These are phyloP conservation scores for Gadus macrocephalus DNA, from an alignment of 2,113 vertebrate genomes.

Conservation along the genomic window DNA sequence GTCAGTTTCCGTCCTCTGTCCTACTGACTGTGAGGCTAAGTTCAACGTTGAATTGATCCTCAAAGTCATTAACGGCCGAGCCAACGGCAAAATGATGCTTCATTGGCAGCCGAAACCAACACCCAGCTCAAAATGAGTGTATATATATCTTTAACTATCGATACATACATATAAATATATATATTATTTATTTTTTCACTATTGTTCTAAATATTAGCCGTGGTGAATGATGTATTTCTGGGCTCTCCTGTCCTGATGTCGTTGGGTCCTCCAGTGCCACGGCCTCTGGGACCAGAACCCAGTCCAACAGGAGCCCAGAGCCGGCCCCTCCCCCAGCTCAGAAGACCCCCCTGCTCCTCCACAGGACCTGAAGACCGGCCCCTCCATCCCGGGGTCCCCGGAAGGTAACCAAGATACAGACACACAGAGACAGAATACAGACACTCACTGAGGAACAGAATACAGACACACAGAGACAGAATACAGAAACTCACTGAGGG, in stretches of 20 bases:
- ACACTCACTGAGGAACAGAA: neutral
- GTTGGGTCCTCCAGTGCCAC: constrained; percentile 74
- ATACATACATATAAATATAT: no score
- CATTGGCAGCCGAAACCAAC: no score
- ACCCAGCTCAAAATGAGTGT: no score
- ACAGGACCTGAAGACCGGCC: neutral
- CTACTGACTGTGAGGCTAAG: no score
- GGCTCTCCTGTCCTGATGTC: neutral
- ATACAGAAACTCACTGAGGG: no score
- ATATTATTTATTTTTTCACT: neutral
- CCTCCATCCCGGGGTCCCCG: no score
- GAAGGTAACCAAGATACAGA: neutral
- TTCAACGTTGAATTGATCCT: no score
- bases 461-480: no score
- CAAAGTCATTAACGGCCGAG: no score
- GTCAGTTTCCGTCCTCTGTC: no score
- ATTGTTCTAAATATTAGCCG: neutral
- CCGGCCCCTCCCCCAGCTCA: constrained; percentile 68
- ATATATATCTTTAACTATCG: no score
- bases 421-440: neutral
- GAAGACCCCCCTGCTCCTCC: neutral
- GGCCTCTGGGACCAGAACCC: constrained; percentile 87
- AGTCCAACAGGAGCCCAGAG: constrained; percentile 39
- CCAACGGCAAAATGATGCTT: no score
- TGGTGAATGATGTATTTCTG: neutral